Base-by-base conservation (phyloP, 2,797 vertebrate species). In the Muscicapa comitata region DNA sequence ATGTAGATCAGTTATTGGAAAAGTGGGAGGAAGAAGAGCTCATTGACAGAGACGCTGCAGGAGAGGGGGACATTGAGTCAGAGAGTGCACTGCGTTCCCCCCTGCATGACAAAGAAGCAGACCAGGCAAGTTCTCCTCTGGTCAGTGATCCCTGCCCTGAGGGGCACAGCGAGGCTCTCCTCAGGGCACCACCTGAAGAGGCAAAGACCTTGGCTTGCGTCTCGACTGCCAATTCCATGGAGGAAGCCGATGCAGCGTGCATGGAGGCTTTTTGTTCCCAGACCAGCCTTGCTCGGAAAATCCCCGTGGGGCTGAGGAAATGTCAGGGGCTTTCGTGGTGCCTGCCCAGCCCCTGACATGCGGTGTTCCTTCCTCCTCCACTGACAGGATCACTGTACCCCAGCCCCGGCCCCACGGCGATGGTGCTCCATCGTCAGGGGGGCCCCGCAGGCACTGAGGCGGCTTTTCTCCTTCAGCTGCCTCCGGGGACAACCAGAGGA, bases 141-240 rank as follows among this genome's bases (percentile, higher is more conserved):
- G 31, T 16, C 31, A 18, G 13, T 3, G 3, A 33, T 33, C 7
- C 53, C 38, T 38, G 38, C 15, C 6, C 8, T 2, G 7, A 67
- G 24, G 31, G 45, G 6, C 45, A 59, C 45, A 68, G 37, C 0
- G 4, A 68, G 12, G 17, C 5, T 10, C 35, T 59, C 25, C 31
- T 4, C 20, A 7, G 2, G 10, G 6, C 25, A 20, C 12, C 14
- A 11, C 12, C 12, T 1, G 2, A n/a, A 33, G n/a, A 33, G 4
- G 5, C 28, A 13, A 24, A 19, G 45, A 17, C 7, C 23, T 19
- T 0, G 0, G 13, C n/a, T 51, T 37, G 10, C 4, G 1, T 4
- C 5, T 19, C 24, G 12, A 23, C 6, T 26, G 28, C 15, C 1
- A 3, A 10, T 6, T 2, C 12, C 38, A 6, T 0, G 0, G n/a